phyloP scores from a whole-genome alignment of 2,888 invertebrate genomes.

The Volucella bombylans region DNA sequence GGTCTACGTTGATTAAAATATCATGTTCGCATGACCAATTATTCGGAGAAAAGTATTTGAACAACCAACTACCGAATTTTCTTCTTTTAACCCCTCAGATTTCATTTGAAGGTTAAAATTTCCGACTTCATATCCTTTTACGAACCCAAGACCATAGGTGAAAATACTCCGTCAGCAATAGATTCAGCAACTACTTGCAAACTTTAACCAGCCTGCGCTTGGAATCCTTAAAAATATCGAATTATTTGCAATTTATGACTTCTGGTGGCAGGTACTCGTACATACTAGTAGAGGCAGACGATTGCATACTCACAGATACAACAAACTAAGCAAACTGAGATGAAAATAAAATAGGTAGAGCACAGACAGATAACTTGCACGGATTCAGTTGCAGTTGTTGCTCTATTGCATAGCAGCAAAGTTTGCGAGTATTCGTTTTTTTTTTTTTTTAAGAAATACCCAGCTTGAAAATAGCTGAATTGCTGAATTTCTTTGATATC shows the following conservation, averaged over 20 bases:
- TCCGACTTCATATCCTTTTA: constrained; percentile 31
- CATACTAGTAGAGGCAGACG: too few relatives aligned
- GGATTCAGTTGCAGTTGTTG: constrained; percentile 40
- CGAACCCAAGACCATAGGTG: constrained; percentile 8
- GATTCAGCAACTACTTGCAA: constrained; percentile 20
- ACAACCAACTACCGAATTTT: background rate
- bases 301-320: background rate
- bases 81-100: constrained; percentile 9
- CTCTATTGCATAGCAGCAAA: background rate
- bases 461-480: background rate
- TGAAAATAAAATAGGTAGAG: constrained; percentile 1
- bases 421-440: constrained; percentile 20
- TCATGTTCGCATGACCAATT: constrained; percentile 59
- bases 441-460: too few relatives aligned
- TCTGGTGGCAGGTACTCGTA: background rate
- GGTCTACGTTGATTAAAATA: constrained; percentile 24
- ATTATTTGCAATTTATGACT: constrained; percentile 51
- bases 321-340: constrained; percentile 1
- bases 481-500: background rate
- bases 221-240: constrained; percentile 69
- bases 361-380: constrained; percentile 26
- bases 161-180: constrained; percentile 16
- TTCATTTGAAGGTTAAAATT: constrained; percentile 48
- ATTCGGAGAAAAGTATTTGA: constrained; percentile 39
- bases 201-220: constrained; percentile 40